Evolutionary conservation across 2,888 invertebrate genomes (phyloP).

Genomic region (Metellina segmentata): DNA sequence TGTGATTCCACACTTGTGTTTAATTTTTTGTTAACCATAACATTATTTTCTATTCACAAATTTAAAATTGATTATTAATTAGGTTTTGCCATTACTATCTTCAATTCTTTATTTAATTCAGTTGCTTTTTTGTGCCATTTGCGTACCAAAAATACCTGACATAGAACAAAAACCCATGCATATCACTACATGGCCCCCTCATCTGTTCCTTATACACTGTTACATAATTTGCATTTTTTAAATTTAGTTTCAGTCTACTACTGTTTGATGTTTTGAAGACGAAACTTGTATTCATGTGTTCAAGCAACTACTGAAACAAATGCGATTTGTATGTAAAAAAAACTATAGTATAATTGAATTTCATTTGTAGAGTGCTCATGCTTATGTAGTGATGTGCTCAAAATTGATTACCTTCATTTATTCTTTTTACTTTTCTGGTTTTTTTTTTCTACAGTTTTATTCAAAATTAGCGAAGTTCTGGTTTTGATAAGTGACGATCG

Average conservation of each 20-base stretch:
- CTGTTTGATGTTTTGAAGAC: not conserved
- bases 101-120: not conserved
- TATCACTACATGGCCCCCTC: conserved; percentile 41
- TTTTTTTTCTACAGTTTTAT: not conserved
- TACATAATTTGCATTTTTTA: conserved; percentile 7
- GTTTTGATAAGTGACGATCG: too few relatives aligned
- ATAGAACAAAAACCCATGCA: conserved; percentile 11
- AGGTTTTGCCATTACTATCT: not conserved
- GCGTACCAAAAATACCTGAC: not conserved
- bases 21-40: conserved; percentile 44
- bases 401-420: conserved; percentile 12
- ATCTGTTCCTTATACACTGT: conserved; percentile 36
- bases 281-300: conserved; percentile 20
- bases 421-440: not conserved
- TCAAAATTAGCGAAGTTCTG: not conserved
- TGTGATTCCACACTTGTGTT: conserved; percentile 32
- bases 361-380: conserved; percentile 57
- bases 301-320: conserved; percentile 4
- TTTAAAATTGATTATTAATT: not conserved
- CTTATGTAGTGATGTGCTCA: conserved; percentile 34
- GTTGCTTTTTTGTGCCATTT: conserved; percentile 11
- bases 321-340: conserved; percentile 15
- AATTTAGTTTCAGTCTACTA: not conserved
- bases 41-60: not conserved
- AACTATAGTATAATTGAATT: conserved; percentile 25